phyloP scores from a whole-genome alignment of 2,797 vertebrate genomes.

The Tinamus major region DNA sequence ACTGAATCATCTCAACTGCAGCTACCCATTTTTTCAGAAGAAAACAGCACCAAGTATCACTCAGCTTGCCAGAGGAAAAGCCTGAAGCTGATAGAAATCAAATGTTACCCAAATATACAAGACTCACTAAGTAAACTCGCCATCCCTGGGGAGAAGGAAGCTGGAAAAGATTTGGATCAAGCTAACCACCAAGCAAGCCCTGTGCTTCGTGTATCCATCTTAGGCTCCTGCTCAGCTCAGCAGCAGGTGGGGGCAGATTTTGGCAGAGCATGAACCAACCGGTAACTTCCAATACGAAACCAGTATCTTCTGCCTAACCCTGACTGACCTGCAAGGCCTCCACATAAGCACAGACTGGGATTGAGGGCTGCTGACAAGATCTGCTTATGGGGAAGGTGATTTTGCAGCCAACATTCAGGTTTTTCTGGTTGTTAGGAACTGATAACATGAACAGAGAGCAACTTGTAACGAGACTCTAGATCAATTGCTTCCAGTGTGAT shows the following conservation, averaged over 20 bases:
- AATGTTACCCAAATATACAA: neutral
- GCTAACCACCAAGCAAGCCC: neutral
- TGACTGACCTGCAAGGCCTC: neutral
- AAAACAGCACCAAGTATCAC: neutral
- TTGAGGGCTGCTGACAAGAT: neutral
- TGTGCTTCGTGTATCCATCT: neutral
- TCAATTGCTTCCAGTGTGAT: too few relatives aligned
- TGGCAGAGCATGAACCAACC: neutral
- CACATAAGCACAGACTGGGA: neutral
- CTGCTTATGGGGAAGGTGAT: neutral
- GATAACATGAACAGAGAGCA: neutral
- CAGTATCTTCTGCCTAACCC: neutral
- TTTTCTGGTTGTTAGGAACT: neutral
- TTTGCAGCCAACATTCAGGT: neutral
- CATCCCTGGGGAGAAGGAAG: fast-evolving
- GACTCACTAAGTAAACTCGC: neutral
- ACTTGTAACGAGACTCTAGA: neutral
- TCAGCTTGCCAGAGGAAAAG: neutral
- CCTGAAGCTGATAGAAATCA: neutral
- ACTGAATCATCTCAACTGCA: neutral
- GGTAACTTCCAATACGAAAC: neutral
- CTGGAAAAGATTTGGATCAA: neutral
- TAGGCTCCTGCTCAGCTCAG: neutral
- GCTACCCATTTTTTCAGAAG: neutral
- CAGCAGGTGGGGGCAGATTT: neutral